phyloP scores from a whole-genome alignment of 2,797 vertebrate species.

The Knipowitschia caucasica region DNA sequence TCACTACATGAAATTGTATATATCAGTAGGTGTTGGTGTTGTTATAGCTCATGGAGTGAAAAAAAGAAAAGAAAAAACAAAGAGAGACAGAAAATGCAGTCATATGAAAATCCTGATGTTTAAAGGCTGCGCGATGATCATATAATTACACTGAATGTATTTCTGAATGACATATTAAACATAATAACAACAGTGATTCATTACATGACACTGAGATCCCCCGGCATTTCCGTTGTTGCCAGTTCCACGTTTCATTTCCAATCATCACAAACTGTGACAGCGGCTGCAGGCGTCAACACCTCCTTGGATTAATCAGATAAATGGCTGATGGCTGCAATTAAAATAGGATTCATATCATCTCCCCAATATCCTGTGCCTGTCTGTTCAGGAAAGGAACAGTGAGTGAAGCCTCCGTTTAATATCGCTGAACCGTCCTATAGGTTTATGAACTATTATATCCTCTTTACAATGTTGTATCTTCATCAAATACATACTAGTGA shows the following conservation, averaged over 20 bases:
- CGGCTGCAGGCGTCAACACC: slow-evolving; percentile 20
- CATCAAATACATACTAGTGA: neutral
- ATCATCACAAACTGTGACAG: slow-evolving; percentile 29
- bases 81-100: neutral
- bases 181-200: neutral
- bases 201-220: slow-evolving; percentile 14
- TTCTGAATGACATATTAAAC: neutral
- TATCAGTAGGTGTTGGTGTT: too few relatives aligned
- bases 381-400: neutral
- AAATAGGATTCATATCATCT: slow-evolving; percentile 20
- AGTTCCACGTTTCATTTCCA: slow-evolving; percentile 34
- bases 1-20: too few relatives aligned
- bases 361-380: neutral
- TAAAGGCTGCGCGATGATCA: neutral
- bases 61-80: too few relatives aligned
- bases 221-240: neutral
- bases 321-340: slow-evolving; percentile 30
- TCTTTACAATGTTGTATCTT: neutral
- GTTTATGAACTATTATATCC: too few relatives aligned
- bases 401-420: slow-evolving; percentile 1
- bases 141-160: neutral
- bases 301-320: slow-evolving; percentile 31
- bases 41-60: too few relatives aligned
- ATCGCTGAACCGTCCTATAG: too few relatives aligned
- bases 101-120: neutral